Evolutionary conservation across 1,140 invertebrate species (phyloP), one percentile per base, ranked within the genome.

Genomic region (Lysiphlebus fabarum): DNA sequence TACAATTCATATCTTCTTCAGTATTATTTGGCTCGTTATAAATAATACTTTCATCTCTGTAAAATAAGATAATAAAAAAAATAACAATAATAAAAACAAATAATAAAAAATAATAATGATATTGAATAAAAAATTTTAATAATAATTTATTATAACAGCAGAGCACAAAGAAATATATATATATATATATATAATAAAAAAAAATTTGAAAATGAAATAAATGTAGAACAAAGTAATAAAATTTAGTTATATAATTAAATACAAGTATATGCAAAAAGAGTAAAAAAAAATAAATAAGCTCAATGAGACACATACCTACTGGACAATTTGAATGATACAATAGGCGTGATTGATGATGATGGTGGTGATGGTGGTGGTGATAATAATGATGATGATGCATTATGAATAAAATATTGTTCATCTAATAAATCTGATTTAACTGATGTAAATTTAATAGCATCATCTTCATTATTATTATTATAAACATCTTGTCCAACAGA

Each of bases 401-500:
- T 54, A 26, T 26, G 17, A 26, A 1, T 26, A 26, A 26, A 26
- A 26, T 26, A 26, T 26, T 26, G 2, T 26, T 26, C 17, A 26
- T 26, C 17, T 26, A 26, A 26, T 26, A 26, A 26, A 26, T 26
- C 17, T 26, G 17, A 26, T 26, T 26, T 26, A 26, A 26, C 17
- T 54, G 41, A 43, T 43, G n/a, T 43, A 41, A 41, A 41, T 54
- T 17, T 54, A 54, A 17, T 11, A 36, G 36, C 40, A 54, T 43
- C 53, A 41, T 54, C 53, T 43, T 43, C 9, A 11, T 11, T 11
- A 11, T 5, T 44, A 54, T 54, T 40, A 43, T 26, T 54, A 10
- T n/a, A 43, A 50, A 68, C 62, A 37, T 65, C 61, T 37, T 71
- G 69, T 7, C 70, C 68, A 14, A 73, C 64, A 1, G 71, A 73